Evolutionary conservation across 2,113 vertebrate species (phyloP), one percentile per base, ranked within the genome.

Genomic region (Oxygymnocypris stewartii): DNA sequence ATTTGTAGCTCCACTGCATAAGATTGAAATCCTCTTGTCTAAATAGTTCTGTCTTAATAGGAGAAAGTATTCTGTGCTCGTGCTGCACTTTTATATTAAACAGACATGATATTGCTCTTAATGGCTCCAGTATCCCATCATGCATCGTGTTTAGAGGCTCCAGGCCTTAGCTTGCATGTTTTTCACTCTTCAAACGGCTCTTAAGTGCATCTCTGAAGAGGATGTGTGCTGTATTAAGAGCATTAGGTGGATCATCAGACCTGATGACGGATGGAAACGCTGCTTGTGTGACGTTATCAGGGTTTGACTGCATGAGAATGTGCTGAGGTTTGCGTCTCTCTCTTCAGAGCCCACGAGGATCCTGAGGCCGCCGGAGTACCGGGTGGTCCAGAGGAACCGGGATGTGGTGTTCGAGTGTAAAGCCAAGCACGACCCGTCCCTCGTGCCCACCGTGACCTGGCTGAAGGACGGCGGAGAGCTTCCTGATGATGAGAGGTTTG

Each of bases 341-440:
- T 31, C 11, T 25, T 91, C 93, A 99, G 98, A 99, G 88, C 96
- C 98, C 28, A 99, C 98, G 0, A 94, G 96, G 75, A 97, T 99
- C 90, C 93, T 98, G 90, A 97, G 95, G 91, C 97, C 97, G 83
- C 97, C 97, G 0, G 94, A 97, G 91, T 96, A 97, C 89, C 96
- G 94, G 91, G 93, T 95, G 44, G 93, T 98, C 67, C 96, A 98
- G 93, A 95, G 95, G 88, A 95, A 96, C 35, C 90, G 91, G 51
- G 94, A 94, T 0, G 97, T 95, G 88, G 94, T 96, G 78, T 98
- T 99, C 92, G 97, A 98, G 90, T 99, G 98, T 91, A 95, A 93
- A 89, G 96, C 98, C 87, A 98, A 96, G 88, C 95, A 99, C 2
- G 98, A 99, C 92, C 92, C 94, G 14, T 94, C 96, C 0, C 96